These are phyloP conservation scores for Parasteatoda lunata DNA, from an alignment of 2,888 invertebrate genomes.

Conservation along the genomic window DNA sequence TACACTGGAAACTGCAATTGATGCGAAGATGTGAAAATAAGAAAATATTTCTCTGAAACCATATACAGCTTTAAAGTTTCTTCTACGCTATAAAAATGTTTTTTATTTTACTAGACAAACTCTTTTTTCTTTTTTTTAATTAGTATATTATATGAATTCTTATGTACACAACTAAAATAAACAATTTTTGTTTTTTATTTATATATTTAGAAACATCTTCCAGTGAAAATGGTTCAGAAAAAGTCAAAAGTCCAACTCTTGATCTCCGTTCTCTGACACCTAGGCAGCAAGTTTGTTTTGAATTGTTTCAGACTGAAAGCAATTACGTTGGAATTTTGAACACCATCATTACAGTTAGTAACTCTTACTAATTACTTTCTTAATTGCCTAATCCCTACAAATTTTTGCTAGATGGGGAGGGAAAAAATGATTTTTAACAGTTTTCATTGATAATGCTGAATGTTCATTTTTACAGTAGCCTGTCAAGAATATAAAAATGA, in stretches of 20 bases:
- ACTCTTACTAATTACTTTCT: neutral
- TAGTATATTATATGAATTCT: conserved; percentile 1
- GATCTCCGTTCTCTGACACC: conserved; percentile 76
- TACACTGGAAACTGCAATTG: too few relatives aligned
- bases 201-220: conserved; percentile 30
- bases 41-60: too few relatives aligned
- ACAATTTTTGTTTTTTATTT: neutral
- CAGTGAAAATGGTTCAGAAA: neutral
- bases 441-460: too few relatives aligned
- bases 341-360: conserved; percentile 88
- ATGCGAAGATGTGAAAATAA: too few relatives aligned
- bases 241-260: conserved; percentile 37
- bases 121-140: neutral
- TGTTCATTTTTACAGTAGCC: too few relatives aligned
- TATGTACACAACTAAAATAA: neutral
- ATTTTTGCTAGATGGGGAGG: too few relatives aligned
- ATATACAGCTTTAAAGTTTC: too few relatives aligned
- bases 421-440: too few relatives aligned
- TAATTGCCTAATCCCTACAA: too few relatives aligned
- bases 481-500: too few relatives aligned
- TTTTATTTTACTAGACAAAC: neutral
- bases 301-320: conserved; percentile 95
- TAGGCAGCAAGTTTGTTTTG: conserved; percentile 88
- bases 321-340: conserved; percentile 97
- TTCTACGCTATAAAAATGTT: neutral